Base-by-base conservation (phyloP, 2,888 invertebrate genomes). In the Pseudoips prasinana region DNA sequence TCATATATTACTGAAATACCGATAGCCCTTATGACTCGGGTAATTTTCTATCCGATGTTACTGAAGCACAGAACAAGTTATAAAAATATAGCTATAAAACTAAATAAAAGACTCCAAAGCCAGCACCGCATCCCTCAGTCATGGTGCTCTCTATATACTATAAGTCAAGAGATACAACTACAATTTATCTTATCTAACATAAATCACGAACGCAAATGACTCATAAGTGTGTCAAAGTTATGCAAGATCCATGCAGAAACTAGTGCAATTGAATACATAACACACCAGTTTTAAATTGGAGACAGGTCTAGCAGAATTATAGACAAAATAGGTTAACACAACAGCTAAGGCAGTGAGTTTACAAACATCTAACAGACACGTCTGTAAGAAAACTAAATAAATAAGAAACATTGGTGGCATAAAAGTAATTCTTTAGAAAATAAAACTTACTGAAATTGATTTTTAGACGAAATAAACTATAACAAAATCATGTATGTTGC, bases 71-170 rank as follows among this genome's bases (percentile, higher is more conserved):
- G 62, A 68, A 68, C 61, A 64, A 56, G 46, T 64, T 65, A 66
- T 62, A 74, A 79, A 78, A 78, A 76, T 68, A 75, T 64, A 67
- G 58, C 55, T 77, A 74, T 68, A 77, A 78, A 77, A 78, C 73
- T 74, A 79, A 78, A 80, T 78, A 82, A 80, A 81, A 61, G 60
- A 64, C 61, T 81, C 71, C 58, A 80, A 81, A 79, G 60, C 48
- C 47, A 42, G 67, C 77, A 76, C 71, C 64, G 56, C 63, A 57
- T 56, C 59, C 59, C 51, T 78, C 73, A 76, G 78, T 81, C 78
- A 65, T 66, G 73, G 76, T 72, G 75, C 72, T 58, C 44, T 57
- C 48, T 54, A 57, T 30, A 25, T 30, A 37, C 38, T 47, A 52
- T 46, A 44, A 53, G 51, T 54, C 49, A 51, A 45, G 45, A 51